Base-by-base conservation (phyloP, 2,888 invertebrate genomes). In the Erpobdella octoculata region DNA sequence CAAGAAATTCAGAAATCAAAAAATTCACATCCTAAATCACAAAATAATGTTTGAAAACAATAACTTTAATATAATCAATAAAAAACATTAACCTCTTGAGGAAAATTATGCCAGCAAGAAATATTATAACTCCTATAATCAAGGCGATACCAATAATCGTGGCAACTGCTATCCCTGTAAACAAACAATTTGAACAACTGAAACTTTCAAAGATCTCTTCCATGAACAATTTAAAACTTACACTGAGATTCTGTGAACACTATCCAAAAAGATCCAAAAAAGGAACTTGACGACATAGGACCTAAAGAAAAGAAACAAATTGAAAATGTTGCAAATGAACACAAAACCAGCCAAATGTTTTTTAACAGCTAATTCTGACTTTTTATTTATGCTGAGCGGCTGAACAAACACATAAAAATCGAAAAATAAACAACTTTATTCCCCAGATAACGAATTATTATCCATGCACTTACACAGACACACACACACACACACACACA, bases 161-260 rank as follows among this genome's bases (percentile, higher is more conserved):
- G 21, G 69, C 69, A 33, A 69, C 35, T 41, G 69, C 69, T 25
- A 69, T 46, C 69, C 74, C 67, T 78, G 78, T 25, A 6, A 33
- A 33, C 31, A 62, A n/a, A n/a, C n/a, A n/a, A n/a, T n/a, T n/a
- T n/a, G n/a, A n/a, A n/a, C n/a, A n/a, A n/a, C n/a, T n/a, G n/a
- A n/a, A n/a, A n/a, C n/a, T n/a, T n/a, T n/a, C n/a, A n/a, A n/a
- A n/a, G n/a, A n/a, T n/a, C n/a, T n/a, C n/a, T n/a, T n/a, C n/a
- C n/a, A n/a, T n/a, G n/a, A n/a, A n/a, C n/a, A n/a, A n/a, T n/a
- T n/a, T 6, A 6, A 6, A 35, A 6, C 38, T 9, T 37, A 65
- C 65, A 65, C 38, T 65, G 65, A n/a, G 65, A 65, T 9, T 65
- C 35, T 8, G 65, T 31, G 35, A 70, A 58, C 2, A 35, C 61